These are phyloP conservation scores for Lathamus discolor DNA, from an alignment of 2,113 vertebrate species.

Conservation along the genomic window DNA sequence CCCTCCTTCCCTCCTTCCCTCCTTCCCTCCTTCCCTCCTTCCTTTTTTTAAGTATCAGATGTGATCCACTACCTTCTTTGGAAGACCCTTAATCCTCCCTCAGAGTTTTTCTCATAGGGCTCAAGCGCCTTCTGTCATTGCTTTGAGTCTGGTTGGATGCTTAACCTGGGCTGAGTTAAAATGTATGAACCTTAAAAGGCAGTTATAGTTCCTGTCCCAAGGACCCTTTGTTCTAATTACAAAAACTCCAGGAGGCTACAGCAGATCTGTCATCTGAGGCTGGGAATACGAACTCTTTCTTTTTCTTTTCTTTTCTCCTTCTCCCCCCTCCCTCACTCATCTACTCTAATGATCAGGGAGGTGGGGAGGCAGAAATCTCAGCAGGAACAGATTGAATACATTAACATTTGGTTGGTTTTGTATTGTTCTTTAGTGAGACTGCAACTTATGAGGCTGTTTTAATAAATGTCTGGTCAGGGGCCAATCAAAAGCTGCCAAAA, in stretches of 20 bases:
- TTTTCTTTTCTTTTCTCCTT: background rate
- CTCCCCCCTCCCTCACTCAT: too few relatives aligned
- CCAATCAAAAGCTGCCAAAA: conserved; percentile 79
- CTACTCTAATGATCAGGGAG: conserved; percentile 51
- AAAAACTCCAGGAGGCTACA: background rate
- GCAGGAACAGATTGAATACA: conserved; percentile 80
- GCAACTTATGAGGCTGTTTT: conserved; percentile 78
- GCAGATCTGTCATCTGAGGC: conserved; percentile 14
- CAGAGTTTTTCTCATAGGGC: background rate
- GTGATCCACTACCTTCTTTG: background rate
- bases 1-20: too few relatives aligned
- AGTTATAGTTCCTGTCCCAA: background rate
- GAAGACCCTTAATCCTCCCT: background rate
- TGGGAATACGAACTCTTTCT: conserved; percentile 12
- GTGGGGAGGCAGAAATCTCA: conserved; percentile 38
- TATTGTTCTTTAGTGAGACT: conserved; percentile 81
- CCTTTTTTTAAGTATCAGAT: background rate
- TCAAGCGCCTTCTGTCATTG: background rate
- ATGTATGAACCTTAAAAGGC: background rate
- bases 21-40: too few relatives aligned
- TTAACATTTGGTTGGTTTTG: conserved; percentile 81
- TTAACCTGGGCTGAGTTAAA: conserved; percentile 34
- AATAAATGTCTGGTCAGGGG: conserved; percentile 77
- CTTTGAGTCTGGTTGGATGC: background rate
- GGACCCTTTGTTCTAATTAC: conserved; percentile 28